Percentiles rank a stretch among this genome's conserved stretches.
These are phyloP conservation scores for Chelidonichthys spinosus DNA, from an alignment of 2,797 vertebrate genomes.

Conservation along the genomic window DNA sequence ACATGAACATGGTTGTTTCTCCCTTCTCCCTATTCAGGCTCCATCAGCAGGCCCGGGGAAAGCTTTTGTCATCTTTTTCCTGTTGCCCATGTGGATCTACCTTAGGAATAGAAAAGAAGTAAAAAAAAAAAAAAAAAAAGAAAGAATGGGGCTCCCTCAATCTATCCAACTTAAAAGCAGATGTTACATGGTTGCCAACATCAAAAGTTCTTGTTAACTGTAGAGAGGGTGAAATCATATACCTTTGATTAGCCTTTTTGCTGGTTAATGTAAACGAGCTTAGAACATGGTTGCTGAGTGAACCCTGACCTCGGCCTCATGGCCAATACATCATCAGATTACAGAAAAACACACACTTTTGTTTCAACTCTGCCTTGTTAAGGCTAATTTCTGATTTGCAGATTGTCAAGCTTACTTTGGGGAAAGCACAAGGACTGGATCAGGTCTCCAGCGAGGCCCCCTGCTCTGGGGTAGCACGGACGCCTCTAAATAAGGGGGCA, in stretches of 20 bases:
- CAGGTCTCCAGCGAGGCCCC: slow-evolving; percentile 58
- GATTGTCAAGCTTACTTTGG: slow-evolving; percentile 83
- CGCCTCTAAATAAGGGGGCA: slow-evolving; percentile 56
- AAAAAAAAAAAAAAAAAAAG: slow-evolving; percentile 10
- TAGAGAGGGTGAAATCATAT: slow-evolving; percentile 82
- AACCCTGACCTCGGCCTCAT: slow-evolving; percentile 75
- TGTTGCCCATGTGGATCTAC: slow-evolving; percentile 51
- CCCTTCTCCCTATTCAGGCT: slow-evolving; percentile 36
- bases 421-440: slow-evolving; percentile 63
- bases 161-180: slow-evolving; percentile 77
- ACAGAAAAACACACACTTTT: slow-evolving; percentile 42
- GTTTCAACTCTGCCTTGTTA: slow-evolving; percentile 78
- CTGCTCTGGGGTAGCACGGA: slow-evolving; percentile 55
- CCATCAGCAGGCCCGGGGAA: slow-evolving; percentile 47
- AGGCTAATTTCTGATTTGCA: slow-evolving; percentile 85
- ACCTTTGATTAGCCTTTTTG: slow-evolving; percentile 78
- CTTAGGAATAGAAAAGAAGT: slow-evolving; percentile 41
- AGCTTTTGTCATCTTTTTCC: slow-evolving; percentile 38
- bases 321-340: slow-evolving; percentile 71
- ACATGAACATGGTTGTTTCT: slow-evolving; percentile 60
- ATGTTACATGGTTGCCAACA: slow-evolving; percentile 82
- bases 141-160: slow-evolving; percentile 40
- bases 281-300: slow-evolving; percentile 70
- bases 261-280: slow-evolving; percentile 79
- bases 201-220: slow-evolving; percentile 80